Conservation (phyloP, 2,888 invertebrate genomes). For the Leucophora obtusa region DNA sequence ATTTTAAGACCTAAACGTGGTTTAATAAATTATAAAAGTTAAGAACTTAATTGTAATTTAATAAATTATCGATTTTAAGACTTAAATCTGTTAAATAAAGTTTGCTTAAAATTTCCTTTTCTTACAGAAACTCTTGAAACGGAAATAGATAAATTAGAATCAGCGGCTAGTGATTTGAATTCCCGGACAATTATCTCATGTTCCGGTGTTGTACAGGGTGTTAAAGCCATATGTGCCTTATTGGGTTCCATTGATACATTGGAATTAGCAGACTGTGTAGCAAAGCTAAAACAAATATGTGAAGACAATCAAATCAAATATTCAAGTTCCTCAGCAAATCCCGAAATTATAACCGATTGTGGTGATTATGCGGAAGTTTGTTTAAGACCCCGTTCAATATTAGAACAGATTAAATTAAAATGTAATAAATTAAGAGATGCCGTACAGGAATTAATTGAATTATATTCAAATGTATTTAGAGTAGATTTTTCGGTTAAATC, state of each 20-base stretch:
- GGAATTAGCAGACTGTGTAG: conserved; percentile 89
- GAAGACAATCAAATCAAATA: conserved; percentile 74
- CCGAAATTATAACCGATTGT: conserved; percentile 84
- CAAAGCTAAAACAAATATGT: conserved; percentile 77
- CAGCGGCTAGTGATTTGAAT: conserved; percentile 82
- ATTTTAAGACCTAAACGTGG: no score
- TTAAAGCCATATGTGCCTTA: conserved; percentile 94
- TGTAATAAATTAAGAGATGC: conserved; percentile 88
- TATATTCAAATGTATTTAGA: conserved; percentile 91
- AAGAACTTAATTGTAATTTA: no score
- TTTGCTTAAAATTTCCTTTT: no score
- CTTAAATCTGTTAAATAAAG: no score
- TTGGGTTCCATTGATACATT: conserved; percentile 93
- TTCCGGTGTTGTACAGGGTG: conserved; percentile 90
- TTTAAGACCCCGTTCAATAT: conserved; percentile 81
- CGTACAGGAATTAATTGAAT: conserved; percentile 89
- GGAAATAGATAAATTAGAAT: conserved; percentile 87
- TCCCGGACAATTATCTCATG: conserved; percentile 81
- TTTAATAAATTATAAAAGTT: no score
- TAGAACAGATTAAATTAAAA: conserved; percentile 83
- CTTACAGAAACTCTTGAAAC: conserved; percentile 87
- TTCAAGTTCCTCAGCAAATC: conserved; percentile 74
- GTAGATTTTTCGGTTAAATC: conserved; percentile 88
- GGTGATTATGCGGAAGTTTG: conserved; percentile 86
- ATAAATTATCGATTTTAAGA: no score